A percentile compares a stretch with the other conserved stretches of the same genome.
Conservation (phyloP, 2,113 vertebrate genomes). For the Sander vitreus region DNA sequence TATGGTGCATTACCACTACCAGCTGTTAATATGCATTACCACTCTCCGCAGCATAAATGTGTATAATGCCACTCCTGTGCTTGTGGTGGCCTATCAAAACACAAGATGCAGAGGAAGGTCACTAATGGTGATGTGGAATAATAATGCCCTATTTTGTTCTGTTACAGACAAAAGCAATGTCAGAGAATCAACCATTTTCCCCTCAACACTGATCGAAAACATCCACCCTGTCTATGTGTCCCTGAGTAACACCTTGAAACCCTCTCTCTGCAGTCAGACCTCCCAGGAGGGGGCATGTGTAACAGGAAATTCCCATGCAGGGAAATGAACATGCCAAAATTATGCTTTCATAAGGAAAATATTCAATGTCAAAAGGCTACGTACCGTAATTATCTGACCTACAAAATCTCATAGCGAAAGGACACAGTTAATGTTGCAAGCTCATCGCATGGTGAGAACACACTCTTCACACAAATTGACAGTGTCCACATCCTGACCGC, state of each 20-base stretch:
- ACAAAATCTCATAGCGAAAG: conserved; percentile 19
- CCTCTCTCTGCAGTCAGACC: conserved; percentile 34
- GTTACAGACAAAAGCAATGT: background rate
- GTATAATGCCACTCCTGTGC: background rate
- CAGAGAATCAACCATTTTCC: background rate
- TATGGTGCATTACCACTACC: conserved; percentile 19
- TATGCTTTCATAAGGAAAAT: conserved; percentile 51
- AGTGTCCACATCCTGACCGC: conserved; percentile 2
- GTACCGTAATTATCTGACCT: conserved; percentile 43
- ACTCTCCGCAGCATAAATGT: conserved; percentile 3
- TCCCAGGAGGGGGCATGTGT: conserved; percentile 15
- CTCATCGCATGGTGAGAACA: conserved; percentile 29
- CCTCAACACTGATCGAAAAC: conserved; percentile 5
- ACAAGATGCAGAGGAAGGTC: conserved; percentile 9
- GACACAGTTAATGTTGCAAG: background rate
- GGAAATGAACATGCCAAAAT: conserved; percentile 44
- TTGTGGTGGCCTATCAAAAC: conserved; percentile 9
- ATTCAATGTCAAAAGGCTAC: conserved; percentile 39
- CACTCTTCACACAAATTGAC: conserved; percentile 1
- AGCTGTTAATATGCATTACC: conserved; percentile 24
- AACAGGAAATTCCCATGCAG: conserved; percentile 48
- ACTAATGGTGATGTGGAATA: conserved; percentile 9
- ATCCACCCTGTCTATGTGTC: conserved; percentile 23
- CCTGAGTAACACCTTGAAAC: conserved; percentile 54
- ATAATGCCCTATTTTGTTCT: background rate